A percentile compares a stretch with the other conserved stretches of the same genome.
Conservation (phyloP, 2,797 vertebrate species). For the Myoxocephalus aenaeus region DNA sequence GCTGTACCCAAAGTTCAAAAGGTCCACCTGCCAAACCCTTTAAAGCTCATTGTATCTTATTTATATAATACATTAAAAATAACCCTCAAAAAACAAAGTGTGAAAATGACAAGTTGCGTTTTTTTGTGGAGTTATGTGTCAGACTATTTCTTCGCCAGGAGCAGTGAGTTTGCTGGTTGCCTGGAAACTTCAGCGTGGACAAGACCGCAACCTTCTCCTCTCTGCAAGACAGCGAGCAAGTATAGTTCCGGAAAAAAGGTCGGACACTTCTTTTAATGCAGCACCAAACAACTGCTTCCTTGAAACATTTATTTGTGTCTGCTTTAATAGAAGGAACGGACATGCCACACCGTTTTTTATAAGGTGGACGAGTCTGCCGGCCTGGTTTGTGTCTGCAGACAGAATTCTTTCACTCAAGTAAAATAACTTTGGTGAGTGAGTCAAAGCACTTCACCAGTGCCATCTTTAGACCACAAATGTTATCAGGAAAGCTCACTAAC, state of each 20-base stretch:
- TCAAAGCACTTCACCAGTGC: conserved; percentile 27
- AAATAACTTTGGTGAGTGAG: conserved; percentile 50
- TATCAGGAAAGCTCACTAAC: conserved; percentile 31
- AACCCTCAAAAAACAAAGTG: not conserved
- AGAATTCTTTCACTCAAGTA: conserved; percentile 33
- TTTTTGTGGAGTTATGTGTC: not conserved
- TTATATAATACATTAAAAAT: conserved; percentile 1
- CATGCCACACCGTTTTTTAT: conserved; percentile 36
- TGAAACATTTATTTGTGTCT: conserved; percentile 26
- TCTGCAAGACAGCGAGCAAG: not conserved
- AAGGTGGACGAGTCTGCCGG: conserved; percentile 30
- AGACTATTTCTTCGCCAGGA: not conserved
- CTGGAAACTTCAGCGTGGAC: not conserved
- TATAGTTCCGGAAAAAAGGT: conserved; percentile 13
- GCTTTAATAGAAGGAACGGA: conserved; percentile 26
- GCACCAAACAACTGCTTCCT: conserved; percentile 15
- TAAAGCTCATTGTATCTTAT: conserved; percentile 1
- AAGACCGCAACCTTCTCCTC: conserved; percentile 1
- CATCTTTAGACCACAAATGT: conserved; percentile 40
- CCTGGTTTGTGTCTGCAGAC: conserved; percentile 65
- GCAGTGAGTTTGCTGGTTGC: not conserved
- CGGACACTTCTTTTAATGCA: not conserved
- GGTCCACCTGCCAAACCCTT: not conserved
- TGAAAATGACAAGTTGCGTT: not conserved
- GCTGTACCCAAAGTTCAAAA: not conserved